phyloP scores from a whole-genome alignment of 2,797 vertebrate species.

The Ctenosaura bakeri region DNA sequence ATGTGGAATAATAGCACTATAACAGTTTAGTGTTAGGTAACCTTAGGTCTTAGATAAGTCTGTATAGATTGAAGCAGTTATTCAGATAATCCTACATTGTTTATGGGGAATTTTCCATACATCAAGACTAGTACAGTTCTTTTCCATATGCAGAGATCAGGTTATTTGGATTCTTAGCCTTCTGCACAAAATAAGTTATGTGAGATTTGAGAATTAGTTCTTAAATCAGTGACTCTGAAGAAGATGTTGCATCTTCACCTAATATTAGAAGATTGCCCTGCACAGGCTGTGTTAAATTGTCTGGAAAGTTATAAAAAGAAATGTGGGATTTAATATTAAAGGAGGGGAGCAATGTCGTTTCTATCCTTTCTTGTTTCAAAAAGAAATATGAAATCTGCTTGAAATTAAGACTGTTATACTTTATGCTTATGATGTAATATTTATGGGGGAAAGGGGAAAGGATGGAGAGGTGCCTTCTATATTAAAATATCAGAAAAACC shows the following conservation, averaged over 20 bases:
- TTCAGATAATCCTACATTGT: neutral
- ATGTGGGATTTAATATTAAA: neutral
- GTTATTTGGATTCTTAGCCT: neutral
- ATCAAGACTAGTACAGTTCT: rapidly evolving
- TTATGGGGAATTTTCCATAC: neutral
- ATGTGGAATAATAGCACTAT: too few species aligned
- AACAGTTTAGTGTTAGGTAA: too few species aligned
- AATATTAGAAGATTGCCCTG: neutral
- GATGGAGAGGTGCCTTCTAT: neutral
- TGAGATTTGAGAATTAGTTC: neutral
- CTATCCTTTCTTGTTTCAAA: conserved; percentile 8
- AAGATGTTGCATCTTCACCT: neutral
- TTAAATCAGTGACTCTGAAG: neutral
- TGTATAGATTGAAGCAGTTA: neutral
- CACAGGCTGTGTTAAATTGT: neutral
- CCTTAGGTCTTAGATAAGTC: neutral
- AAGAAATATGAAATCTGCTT: conserved; percentile 27
- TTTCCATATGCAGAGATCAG: neutral
- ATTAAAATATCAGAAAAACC: conserved; percentile 41
- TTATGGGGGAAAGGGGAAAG: neutral
- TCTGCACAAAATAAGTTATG: neutral
- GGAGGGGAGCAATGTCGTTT: neutral
- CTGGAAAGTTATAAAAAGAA: neutral
- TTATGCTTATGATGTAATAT: conserved; percentile 16
- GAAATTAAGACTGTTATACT: conserved; percentile 17